Evolutionary conservation across 2,888 invertebrate genomes (phyloP), one percentile per base, ranked within the genome.

Genomic region (Apocheima hispidaria): DNA sequence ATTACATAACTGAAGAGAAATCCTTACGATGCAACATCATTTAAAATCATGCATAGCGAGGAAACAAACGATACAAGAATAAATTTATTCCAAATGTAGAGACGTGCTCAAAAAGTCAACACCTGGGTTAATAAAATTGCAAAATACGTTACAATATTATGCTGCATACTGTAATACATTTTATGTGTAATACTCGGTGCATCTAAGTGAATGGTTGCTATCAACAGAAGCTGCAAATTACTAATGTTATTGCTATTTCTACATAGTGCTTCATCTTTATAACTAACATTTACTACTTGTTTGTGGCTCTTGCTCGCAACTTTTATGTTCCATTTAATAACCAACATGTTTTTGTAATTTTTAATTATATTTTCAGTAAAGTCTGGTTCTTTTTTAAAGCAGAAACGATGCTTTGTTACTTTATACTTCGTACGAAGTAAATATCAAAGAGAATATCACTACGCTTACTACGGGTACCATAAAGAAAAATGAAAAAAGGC

Each of bases 181-280:
- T 33, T 41, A 49, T 41, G 41, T 50, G 36, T 20, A 56, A 7
- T 33, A 33, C 33, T 35, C 30, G 30, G 51, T 40, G 33, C 30
- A 53, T 48, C 46, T 59, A 53, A 48, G 53, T 52, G 30, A 53
- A 53, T 49, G 41, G 38, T 36, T 33, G 55, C 38, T 52, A 52
- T 40, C 52, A 33, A 46, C 52, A 59, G 59, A 52, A 59, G 59
- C 59, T 46, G 38, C 36, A 28, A 55, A 28, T 28, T 44, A 41
- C 12, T 41, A 28, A 40, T 21, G 23, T 48, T 41, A 33, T 44
- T 20, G 46, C 38, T 23, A 9, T 36, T 36, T 23, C 14, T 36
- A 50, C 35, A 50, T 44, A 28, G 12, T 28, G 16, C 28, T 28
- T 44, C 28, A 44, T 44, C 44, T 44, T 44, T 28, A 10, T 28